A percentile compares a stretch with the other conserved stretches of the same genome.
These are phyloP conservation scores for Microcebus ravelobensis DNA, from an alignment of 2,113 vertebrate species.

Conservation along the genomic window DNA sequence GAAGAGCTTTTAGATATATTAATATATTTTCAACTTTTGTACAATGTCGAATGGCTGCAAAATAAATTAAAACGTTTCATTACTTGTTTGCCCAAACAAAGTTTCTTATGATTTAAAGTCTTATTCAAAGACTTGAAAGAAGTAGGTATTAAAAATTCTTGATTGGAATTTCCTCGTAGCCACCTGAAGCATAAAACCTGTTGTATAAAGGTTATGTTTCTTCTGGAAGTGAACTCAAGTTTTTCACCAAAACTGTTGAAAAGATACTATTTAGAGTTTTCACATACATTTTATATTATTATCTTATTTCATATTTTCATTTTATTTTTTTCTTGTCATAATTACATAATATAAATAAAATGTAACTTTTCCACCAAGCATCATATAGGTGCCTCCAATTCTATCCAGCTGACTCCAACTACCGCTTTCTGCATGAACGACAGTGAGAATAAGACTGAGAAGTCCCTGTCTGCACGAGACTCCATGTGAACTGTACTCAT, in stretches of 20 bases:
- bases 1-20: not conserved
- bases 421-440: not conserved
- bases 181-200: not conserved
- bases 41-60: not conserved
- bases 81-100: not conserved
- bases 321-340: not conserved
- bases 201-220: not conserved
- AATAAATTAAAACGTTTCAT: conserved; percentile 35
- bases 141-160: not conserved
- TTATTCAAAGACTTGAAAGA: not conserved
- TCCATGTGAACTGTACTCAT: not conserved
- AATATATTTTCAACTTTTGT: not conserved
- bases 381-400: not conserved
- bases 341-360: not conserved
- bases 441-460: not conserved
- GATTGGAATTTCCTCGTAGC: not conserved
- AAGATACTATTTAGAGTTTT: not conserved
- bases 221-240: not conserved
- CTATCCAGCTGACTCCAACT: not conserved
- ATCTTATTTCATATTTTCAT: not conserved
- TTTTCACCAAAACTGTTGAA: not conserved
- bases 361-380: not conserved
- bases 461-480: not conserved
- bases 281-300: not conserved
- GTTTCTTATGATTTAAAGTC: not conserved